Conservation (phyloP, 2,888 invertebrate species). For the Chalcosyrphus nemorum region DNA sequence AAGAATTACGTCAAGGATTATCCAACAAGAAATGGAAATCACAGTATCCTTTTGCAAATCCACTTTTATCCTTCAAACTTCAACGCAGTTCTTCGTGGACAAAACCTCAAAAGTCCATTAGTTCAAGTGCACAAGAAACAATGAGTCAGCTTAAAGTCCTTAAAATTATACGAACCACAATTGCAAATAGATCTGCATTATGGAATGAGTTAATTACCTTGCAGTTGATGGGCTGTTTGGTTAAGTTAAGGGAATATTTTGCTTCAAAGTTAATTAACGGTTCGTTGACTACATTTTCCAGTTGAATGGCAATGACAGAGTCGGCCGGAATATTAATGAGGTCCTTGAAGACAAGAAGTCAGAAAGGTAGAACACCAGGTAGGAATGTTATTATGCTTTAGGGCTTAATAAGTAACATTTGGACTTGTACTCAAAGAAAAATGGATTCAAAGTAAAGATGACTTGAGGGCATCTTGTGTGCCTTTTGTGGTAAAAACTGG, state of each 20-base stretch:
- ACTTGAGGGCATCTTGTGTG: no score
- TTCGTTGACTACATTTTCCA: not conserved
- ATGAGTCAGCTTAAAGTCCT: not conserved
- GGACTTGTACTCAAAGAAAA: no score
- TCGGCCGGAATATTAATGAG: not conserved
- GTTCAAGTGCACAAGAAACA: not conserved
- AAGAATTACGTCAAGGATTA: not conserved
- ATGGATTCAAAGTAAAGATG: no score
- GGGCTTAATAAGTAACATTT: no score
- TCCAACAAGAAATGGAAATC: not conserved
- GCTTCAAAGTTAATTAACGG: not conserved
- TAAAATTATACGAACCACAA: not conserved
- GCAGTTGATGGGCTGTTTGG: not conserved
- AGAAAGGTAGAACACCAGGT: not conserved
- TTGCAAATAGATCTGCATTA: not conserved
- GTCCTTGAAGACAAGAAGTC: not conserved
- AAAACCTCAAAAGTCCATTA: slow-evolving; percentile 2
- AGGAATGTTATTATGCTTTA: no score
- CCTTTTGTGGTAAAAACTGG: no score
- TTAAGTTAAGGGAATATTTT: not conserved
- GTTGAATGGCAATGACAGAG: not conserved
- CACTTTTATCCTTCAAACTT: not conserved
- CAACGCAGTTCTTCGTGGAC: not conserved
- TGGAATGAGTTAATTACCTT: not conserved
- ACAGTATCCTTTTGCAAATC: not conserved